phyloP scores from a whole-genome alignment of 2,113 vertebrate genomes.

The Sylvilagus bachmani region DNA sequence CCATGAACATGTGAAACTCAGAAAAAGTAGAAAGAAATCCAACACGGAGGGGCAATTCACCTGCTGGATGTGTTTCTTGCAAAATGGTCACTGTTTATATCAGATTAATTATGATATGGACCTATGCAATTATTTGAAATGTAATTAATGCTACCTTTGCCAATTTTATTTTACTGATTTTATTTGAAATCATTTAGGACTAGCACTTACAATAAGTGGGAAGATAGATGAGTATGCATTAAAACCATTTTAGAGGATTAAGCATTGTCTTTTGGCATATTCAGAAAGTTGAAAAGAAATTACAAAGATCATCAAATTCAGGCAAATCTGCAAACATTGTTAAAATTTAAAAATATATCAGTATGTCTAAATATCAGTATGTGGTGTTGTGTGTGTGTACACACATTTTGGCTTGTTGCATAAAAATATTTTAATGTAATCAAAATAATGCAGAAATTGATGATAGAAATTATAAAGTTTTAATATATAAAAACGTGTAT shows the following conservation, averaged over 20 bases:
- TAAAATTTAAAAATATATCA: background rate
- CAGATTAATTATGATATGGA: background rate
- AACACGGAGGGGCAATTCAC: background rate
- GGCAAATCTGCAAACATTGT: background rate
- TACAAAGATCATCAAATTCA: background rate
- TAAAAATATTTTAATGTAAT: background rate
- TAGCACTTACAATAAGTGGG: background rate
- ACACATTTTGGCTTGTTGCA: background rate
- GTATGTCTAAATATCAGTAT: background rate
- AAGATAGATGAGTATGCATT: background rate
- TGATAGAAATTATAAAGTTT: background rate
- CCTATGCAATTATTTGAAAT: background rate
- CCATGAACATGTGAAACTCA: constrained; percentile 12
- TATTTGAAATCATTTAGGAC: background rate
- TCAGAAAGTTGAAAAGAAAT: background rate
- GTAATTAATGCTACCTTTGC: background rate
- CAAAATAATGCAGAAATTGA: background rate
- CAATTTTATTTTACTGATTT: background rate
- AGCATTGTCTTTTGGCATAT: background rate
- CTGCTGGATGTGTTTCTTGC: background rate
- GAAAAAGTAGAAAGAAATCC: constrained; percentile 4
- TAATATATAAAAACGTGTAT: background rate
- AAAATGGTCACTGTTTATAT: background rate
- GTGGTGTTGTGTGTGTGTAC: background rate
- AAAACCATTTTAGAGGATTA: background rate